phyloP scores from a whole-genome alignment of 2,797 vertebrate genomes.

The Triplophysa bombifrons region DNA sequence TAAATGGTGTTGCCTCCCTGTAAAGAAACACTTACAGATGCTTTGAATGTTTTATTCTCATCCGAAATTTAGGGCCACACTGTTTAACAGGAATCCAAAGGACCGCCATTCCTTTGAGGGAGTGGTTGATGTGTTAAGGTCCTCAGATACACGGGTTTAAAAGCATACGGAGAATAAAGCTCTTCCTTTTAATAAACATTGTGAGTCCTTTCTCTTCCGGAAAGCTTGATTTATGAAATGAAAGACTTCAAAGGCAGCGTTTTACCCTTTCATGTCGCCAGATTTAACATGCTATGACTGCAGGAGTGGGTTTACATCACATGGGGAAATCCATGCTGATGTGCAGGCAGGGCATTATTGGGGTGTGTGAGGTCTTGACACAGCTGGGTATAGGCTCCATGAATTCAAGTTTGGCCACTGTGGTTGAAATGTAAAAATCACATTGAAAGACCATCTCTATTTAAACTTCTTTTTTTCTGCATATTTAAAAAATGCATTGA shows the following conservation, averaged over 20 bases:
- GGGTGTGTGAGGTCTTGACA: not conserved
- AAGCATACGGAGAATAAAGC: constrained; percentile 31
- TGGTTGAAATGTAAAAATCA: too few species aligned
- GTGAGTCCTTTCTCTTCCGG: constrained; percentile 38
- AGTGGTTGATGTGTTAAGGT: constrained; percentile 46
- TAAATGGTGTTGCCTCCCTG: not conserved
- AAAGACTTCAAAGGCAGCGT: constrained; percentile 60
- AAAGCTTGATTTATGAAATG: constrained; percentile 57
- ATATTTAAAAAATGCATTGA: too few species aligned
- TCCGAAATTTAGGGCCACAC: not conserved
- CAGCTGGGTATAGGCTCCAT: not conserved
- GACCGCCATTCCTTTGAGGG: constrained; percentile 22
- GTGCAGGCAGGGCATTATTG: not conserved
- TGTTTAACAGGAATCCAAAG: constrained; percentile 27
- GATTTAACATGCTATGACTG: constrained; percentile 39
- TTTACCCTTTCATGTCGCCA: constrained; percentile 60
- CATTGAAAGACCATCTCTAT: too few species aligned
- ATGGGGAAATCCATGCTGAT: constrained; percentile 29
- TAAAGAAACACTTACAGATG: constrained; percentile 3
- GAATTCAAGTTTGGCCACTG: not conserved
- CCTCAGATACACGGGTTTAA: constrained; percentile 39
- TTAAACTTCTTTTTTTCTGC: too few species aligned
- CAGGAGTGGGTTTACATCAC: constrained; percentile 22
- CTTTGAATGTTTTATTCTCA: constrained; percentile 14
- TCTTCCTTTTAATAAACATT: constrained; percentile 51